Base-by-base conservation (phyloP, 53 echinoderm and acorn worm species). In the Paracentrotus lividus region DNA sequence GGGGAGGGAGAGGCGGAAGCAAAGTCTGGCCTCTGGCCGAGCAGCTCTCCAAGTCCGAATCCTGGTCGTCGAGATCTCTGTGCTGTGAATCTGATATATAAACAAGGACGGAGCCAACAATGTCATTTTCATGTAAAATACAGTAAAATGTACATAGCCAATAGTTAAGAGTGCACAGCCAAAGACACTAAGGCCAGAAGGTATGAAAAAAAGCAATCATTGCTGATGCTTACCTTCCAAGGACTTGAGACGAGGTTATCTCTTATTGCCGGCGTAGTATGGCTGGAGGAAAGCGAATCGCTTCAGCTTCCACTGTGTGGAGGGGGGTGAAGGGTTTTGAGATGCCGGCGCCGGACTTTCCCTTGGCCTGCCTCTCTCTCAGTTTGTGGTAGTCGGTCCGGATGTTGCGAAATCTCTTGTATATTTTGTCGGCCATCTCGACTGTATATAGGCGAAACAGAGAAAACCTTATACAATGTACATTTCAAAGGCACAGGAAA, bases 1-100 rank as follows among this genome's bases (percentile, higher is more conserved):
- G n/a, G 54, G 54, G 86, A 86, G 21, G 86, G 86, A 52, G 86
- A 52, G 27, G 86, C 86, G 52, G 52, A 86, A 8, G 27, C 54
- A 53, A 26, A 52, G 86, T 86, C 86, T 51, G 24, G 86, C 86
- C 54, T 49, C 52, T n/a, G n/a, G n/a, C n/a, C n/a, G n/a, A n/a
- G n/a, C n/a, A n/a, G n/a, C n/a, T n/a, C n/a, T n/a, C n/a, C n/a
- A n/a, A n/a, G n/a, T n/a, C n/a, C n/a, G n/a, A n/a, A n/a, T n/a
- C n/a, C n/a, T n/a, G n/a, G n/a, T 55, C 53, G 86, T 52, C 54
- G 86, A 86, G 53, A 55, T 86, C 86, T 86, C 54, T 49, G 86
- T 52, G 53, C 53, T 52, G 5, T 1, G 86, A 86, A 86, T 52
- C 51, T 86, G 86, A 86, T 52, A 9, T 26, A 86, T 52, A 86